These are phyloP conservation scores for Proisotoma minuta DNA, from an alignment of 2,888 invertebrate genomes.

Conservation along the genomic window DNA sequence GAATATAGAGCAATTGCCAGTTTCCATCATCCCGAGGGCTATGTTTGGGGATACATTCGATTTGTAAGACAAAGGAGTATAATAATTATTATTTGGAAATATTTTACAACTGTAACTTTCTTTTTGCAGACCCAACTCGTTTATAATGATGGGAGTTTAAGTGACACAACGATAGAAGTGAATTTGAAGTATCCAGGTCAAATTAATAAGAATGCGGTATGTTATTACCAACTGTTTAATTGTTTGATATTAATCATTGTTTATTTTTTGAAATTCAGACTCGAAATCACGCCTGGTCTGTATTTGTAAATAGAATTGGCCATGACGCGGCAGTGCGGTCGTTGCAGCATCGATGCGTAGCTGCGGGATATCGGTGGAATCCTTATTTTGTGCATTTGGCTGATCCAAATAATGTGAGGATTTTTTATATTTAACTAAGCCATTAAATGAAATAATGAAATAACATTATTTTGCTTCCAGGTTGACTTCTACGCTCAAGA, in stretches of 20 bases:
- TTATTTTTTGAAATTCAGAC: conserved; percentile 57
- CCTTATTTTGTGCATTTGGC: conserved; percentile 84
- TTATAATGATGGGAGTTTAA: conserved; percentile 77
- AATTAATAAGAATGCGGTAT: conserved; percentile 73
- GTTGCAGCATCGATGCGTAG: conserved; percentile 75
- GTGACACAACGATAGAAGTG: conserved; percentile 85
- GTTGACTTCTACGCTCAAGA: conserved; percentile 77
- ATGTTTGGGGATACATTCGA: conserved; percentile 77
- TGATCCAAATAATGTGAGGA: conserved; percentile 72
- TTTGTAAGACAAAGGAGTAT: conserved; percentile 64
- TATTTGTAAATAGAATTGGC: conserved; percentile 79
- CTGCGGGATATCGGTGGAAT: conserved; percentile 88
- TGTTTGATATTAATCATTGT: background rate
- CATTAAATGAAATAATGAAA: no score
- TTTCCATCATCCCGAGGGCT: conserved; percentile 83
- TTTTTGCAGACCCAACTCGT: conserved; percentile 77
- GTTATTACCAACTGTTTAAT: conserved; percentile 43
- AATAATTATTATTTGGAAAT: conserved; percentile 1
- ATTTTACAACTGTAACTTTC: background rate
- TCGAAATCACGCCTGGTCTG: conserved; percentile 78
- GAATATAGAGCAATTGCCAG: conserved; percentile 82
- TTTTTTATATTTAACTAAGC: background rate
- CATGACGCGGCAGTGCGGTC: conserved; percentile 82
- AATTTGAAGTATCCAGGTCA: conserved; percentile 82
- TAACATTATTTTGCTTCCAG: no score